Conservation (phyloP, 2,113 vertebrate genomes). For the Rattus rattus region DNA sequence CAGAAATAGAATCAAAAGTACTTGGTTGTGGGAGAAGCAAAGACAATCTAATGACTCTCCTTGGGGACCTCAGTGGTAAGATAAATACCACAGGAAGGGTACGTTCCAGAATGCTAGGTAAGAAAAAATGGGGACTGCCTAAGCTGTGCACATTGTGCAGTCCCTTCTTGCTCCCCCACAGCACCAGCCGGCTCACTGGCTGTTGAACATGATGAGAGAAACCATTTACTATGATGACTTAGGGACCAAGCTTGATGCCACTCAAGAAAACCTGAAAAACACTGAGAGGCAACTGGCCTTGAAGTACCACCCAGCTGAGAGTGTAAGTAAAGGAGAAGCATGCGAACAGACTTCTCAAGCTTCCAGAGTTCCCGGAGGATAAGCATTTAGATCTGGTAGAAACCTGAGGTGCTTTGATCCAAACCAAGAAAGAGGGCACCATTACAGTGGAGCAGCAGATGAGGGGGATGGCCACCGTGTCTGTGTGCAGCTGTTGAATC, state of each 20-base stretch:
- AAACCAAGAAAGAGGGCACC: not conserved
- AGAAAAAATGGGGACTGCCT: not conserved
- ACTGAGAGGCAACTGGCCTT: not conserved
- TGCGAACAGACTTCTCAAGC: not conserved
- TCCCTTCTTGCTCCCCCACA: not conserved
- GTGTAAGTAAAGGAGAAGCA: not conserved
- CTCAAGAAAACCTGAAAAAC: not conserved
- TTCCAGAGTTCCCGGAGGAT: not conserved
- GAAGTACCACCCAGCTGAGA: not conserved
- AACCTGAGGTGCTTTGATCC: not conserved
- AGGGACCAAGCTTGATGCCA: too few relatives aligned
- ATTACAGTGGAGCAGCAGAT: not conserved
- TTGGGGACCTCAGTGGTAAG: not conserved
- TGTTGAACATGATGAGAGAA: not conserved
- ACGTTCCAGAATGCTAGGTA: not conserved
- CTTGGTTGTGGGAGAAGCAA: not conserved
- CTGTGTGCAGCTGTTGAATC: not conserved
- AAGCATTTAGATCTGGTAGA: not conserved
- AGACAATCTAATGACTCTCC: not conserved
- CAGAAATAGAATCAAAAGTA: slow-evolving; percentile 39
- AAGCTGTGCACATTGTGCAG: not conserved
- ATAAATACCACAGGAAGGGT: slow-evolving; percentile 43
- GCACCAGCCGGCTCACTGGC: not conserved
- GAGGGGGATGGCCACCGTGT: not conserved
- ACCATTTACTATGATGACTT: not conserved